phyloP scores from a whole-genome alignment of 2,888 invertebrate genomes.

The Caenorhabditis imperialis region DNA sequence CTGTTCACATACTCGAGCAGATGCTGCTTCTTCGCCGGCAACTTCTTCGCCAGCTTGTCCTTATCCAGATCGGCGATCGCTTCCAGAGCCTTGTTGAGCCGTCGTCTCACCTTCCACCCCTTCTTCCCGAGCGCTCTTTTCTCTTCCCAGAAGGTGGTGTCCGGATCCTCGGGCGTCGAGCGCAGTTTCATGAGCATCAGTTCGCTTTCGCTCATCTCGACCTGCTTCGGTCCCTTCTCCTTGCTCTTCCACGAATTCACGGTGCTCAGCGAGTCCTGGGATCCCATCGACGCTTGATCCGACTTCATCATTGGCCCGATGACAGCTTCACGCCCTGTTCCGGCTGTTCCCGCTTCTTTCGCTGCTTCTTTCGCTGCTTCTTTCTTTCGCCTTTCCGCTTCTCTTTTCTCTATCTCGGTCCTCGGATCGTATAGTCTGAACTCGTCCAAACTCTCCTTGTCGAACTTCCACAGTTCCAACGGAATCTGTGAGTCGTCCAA shows the following conservation, averaged over 20 bases:
- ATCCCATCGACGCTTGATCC: conserved; percentile 10
- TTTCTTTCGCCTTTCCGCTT: conserved; percentile 9
- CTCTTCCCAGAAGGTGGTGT: conserved; percentile 15
- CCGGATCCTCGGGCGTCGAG: conserved; percentile 16
- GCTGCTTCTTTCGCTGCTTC: conserved; percentile 1
- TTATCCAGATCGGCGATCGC: conserved; percentile 15
- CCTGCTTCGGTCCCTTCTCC: background rate
- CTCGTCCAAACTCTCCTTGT: conserved; percentile 8
- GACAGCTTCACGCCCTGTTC: too few relatives aligned
- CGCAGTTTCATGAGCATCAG: conserved; percentile 1
- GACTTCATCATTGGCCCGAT: too few relatives aligned
- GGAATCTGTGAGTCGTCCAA: conserved; percentile 30
- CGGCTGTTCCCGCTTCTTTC: background rate
- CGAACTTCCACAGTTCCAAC: conserved; percentile 13
- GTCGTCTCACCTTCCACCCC: conserved; percentile 14
- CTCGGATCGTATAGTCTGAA: conserved; percentile 13
- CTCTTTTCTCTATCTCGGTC: background rate
- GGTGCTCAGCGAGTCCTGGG: conserved; percentile 8
- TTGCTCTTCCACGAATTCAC: conserved; percentile 1
- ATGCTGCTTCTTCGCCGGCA: conserved; percentile 15
- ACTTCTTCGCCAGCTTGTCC: background rate
- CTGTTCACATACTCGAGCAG: conserved; percentile 17
- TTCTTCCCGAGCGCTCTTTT: conserved; percentile 24
- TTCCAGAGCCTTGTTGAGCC: conserved; percentile 12
- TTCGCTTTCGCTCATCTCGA: conserved; percentile 6